A percentile compares a stretch with the other conserved stretches of the same genome.
Conservation (phyloP, 2,797 vertebrate genomes). For the Urosaurus nigricauda region DNA sequence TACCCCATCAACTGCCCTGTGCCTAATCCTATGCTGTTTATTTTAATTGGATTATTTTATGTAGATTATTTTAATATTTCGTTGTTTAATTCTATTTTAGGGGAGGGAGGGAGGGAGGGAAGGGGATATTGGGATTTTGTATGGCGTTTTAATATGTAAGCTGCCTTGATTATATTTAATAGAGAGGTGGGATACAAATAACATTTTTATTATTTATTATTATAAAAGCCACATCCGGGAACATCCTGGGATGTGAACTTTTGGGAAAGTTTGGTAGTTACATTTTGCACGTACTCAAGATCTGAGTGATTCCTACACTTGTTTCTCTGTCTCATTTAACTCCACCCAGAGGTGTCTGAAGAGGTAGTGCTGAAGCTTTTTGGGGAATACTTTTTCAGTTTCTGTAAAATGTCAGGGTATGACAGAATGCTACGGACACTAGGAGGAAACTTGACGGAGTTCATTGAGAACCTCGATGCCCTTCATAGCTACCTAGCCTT, state of each 20-base stretch:
- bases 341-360: constrained; percentile 72
- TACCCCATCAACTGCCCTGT: too few species aligned
- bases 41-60: too few species aligned
- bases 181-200: too few species aligned
- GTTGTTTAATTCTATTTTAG: too few species aligned
- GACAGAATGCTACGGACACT: constrained; percentile 85
- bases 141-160: too few species aligned
- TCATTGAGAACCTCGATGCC: constrained; percentile 86
- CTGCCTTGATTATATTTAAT: too few species aligned
- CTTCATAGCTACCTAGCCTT: constrained; percentile 86
- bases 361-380: constrained; percentile 84
- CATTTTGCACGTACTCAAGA: not conserved
- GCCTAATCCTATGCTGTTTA: too few species aligned
- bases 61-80: too few species aligned
- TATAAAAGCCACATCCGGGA: not conserved
- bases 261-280: not conserved
- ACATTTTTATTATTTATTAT: too few species aligned
- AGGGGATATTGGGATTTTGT: too few species aligned
- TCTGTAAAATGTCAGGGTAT: constrained; percentile 87
- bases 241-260: not conserved
- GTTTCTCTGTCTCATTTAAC: not conserved
- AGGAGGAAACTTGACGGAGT: constrained; percentile 83
- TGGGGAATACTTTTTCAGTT: constrained; percentile 86
- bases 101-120: too few species aligned
- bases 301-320: constrained; percentile 7